Conservation (phyloP, 2,888 invertebrate species). For the Smittia aterrima region DNA sequence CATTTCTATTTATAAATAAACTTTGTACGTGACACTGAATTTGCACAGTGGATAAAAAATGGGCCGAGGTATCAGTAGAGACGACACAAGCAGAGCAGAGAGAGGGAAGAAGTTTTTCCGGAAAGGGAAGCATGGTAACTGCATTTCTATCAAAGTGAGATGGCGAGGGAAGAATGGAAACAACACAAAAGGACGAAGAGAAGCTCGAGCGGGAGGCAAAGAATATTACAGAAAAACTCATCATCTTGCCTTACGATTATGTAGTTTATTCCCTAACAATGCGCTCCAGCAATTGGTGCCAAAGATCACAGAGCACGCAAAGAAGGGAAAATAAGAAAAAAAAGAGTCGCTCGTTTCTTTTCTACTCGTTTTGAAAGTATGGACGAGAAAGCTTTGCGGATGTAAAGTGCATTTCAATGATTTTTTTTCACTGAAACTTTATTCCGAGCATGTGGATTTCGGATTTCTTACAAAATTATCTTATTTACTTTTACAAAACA, state of each 20-base stretch:
- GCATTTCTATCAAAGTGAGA: not conserved
- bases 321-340: not conserved
- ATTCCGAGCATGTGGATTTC: not conserved
- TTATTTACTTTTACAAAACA: not conserved
- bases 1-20: constrained; percentile 33
- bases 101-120: not conserved
- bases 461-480: not conserved
- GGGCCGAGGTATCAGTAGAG: not conserved
- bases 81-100: not conserved
- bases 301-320: not conserved
- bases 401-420: not conserved
- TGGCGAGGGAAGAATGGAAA: not conserved
- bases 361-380: too few species aligned
- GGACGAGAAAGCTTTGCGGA: not conserved
- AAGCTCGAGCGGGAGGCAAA: not conserved
- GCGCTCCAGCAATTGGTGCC: not conserved
- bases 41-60: constrained; percentile 1
- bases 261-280: not conserved
- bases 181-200: not conserved
- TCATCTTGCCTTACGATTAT: not conserved
- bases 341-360: too few species aligned
- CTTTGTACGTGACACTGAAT: constrained; percentile 36
- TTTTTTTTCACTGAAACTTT: not conserved
- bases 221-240: not conserved
- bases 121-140: not conserved